Evolutionary conservation across 2,888 invertebrate genomes (phyloP).

Genomic region (Chrysolina americana): DNA sequence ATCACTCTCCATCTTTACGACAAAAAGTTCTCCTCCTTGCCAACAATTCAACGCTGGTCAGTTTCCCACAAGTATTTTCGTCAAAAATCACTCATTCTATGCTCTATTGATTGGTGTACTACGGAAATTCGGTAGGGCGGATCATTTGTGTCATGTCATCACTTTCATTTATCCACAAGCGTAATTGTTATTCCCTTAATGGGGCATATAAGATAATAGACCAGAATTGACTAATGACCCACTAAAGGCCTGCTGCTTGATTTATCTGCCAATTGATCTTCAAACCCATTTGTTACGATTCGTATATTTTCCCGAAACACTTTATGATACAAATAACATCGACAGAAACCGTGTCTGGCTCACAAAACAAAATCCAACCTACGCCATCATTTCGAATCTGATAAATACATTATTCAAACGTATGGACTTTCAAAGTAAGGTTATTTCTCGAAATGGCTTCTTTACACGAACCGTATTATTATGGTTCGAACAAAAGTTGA

Average conservation of each 20-base stretch:
- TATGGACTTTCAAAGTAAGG: constrained; percentile 27
- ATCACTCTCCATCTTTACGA: no score
- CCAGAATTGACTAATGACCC: not conserved
- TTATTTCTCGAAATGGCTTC: constrained; percentile 29
- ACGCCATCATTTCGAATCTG: constrained; percentile 24
- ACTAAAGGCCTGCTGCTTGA: not conserved
- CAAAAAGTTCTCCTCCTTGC: no score
- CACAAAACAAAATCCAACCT: constrained; percentile 13
- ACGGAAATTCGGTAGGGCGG: not conserved
- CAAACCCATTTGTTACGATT: not conserved
- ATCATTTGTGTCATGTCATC: not conserved
- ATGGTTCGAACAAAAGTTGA: constrained; percentile 22
- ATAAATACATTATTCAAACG: constrained; percentile 33
- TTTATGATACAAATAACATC: not conserved
- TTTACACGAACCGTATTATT: constrained; percentile 19
- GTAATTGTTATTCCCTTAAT: not conserved
- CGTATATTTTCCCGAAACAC: not conserved
- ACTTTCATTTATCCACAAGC: not conserved
- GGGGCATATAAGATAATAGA: not conserved
- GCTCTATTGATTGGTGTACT: no score
- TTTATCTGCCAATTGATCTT: not conserved
- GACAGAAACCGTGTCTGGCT: not conserved
- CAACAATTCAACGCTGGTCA: no score
- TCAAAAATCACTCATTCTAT: no score
- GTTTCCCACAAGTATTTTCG: no score